These are phyloP conservation scores for Nasonia vitripennis DNA, from an alignment of 1,140 invertebrate genomes.

Conservation along the genomic window DNA sequence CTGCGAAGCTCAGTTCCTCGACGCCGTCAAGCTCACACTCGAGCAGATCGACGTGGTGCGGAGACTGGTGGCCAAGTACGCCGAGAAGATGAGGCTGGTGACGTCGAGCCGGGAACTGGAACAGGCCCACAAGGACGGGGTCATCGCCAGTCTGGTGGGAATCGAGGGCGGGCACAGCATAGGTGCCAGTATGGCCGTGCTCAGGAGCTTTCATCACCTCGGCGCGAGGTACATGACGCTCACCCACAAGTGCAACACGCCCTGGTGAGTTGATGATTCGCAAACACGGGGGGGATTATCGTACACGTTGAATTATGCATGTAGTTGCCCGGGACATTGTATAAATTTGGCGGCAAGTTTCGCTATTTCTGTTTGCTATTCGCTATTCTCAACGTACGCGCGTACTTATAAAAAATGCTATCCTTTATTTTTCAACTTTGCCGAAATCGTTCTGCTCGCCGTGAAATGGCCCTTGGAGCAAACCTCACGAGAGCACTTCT, in stretches of 20 bases:
- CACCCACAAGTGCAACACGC: slow-evolving; percentile 91
- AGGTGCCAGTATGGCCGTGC: slow-evolving; percentile 86
- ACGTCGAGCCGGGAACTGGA: slow-evolving; percentile 49
- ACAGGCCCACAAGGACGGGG: slow-evolving; percentile 69
- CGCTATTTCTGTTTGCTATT: not conserved
- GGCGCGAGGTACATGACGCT: slow-evolving; percentile 90
- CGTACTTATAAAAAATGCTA: too few relatives aligned
- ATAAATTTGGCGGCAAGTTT: not conserved
- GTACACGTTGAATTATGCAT: slow-evolving; percentile 77
- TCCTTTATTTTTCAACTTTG: too few relatives aligned
- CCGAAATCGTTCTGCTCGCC: slow-evolving; percentile 34
- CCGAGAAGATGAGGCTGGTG: slow-evolving; percentile 59
- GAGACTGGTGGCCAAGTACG: slow-evolving; percentile 82
- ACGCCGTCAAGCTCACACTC: slow-evolving; percentile 86
- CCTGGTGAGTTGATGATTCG: slow-evolving; percentile 78
- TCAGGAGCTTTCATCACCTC: slow-evolving; percentile 88
- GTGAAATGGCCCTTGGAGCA: slow-evolving; percentile 42
- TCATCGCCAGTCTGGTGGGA: slow-evolving; percentile 89
- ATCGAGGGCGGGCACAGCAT: slow-evolving; percentile 92
- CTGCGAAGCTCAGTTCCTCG: slow-evolving; percentile 87
- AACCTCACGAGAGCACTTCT: slow-evolving; percentile 45
- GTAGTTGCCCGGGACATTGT: slow-evolving; percentile 67
- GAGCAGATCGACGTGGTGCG: slow-evolving; percentile 86
- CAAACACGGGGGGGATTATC: slow-evolving; percentile 54
- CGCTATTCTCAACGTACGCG: too few relatives aligned